Conservation (phyloP, 1,140 invertebrate genomes). For the Oppia nitens region DNA sequence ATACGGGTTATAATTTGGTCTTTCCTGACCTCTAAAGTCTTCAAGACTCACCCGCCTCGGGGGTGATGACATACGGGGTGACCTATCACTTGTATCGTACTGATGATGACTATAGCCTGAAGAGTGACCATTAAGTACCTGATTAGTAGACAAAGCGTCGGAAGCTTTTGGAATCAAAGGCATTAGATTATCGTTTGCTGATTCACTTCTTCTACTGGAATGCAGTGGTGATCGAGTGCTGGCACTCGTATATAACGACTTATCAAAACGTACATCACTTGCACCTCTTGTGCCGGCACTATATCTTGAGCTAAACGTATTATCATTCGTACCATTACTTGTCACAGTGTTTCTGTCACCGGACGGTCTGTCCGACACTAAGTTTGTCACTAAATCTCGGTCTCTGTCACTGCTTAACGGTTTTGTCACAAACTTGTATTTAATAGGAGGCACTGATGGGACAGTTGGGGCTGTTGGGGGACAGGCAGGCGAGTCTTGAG, state of each 20-base stretch:
- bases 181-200: not conserved
- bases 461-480: too few relatives aligned
- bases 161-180: not conserved
- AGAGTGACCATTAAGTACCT: not conserved
- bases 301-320: not conserved
- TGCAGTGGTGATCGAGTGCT: not conserved
- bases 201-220: not conserved
- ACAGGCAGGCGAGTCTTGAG: too few relatives aligned
- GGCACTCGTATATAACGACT: not conserved
- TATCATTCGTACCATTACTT: too few relatives aligned
- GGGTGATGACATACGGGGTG: conserved; percentile 6
- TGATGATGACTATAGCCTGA: not conserved
- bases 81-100: not conserved
- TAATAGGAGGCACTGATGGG: not conserved
- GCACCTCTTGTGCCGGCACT: not conserved
- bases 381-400: not conserved
- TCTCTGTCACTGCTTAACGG: not conserved
- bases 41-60: conserved; percentile 17
- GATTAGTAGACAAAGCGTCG: not conserved
- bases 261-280: not conserved
- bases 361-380: not conserved
- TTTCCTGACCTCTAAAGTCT: conserved; percentile 18
- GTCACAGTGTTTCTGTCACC: not conserved
- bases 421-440: not conserved
- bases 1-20: conserved; percentile 19